Evolutionary conservation across 2,797 vertebrate genomes (phyloP).

Genomic region (Peromyscus nudipes): DNA sequence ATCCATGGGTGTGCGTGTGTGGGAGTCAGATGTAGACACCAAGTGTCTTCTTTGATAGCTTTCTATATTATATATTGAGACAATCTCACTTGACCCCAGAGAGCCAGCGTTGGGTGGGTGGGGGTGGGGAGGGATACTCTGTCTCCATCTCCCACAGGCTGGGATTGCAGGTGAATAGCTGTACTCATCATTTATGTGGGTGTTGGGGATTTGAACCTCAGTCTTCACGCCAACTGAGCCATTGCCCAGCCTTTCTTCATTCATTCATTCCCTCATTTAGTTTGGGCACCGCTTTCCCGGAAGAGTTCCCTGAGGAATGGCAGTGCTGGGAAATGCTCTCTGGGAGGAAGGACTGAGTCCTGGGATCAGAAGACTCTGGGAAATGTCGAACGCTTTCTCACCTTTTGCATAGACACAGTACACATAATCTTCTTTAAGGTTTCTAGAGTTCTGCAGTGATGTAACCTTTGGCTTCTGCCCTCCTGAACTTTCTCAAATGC

Average conservation of each 20-base stretch:
- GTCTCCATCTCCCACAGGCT: not conserved
- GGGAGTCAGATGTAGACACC: not conserved
- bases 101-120: not conserved
- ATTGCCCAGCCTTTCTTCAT: not conserved
- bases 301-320: not conserved
- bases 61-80: not conserved
- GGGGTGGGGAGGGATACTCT: not conserved
- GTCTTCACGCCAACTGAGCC: not conserved
- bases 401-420: not conserved
- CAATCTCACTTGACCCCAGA: not conserved
- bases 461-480: not conserved
- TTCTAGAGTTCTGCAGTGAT: not conserved
- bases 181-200: not conserved
- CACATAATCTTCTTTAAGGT: not conserved
- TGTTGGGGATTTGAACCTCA: not conserved
- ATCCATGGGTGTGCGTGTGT: not conserved
- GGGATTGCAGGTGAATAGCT: not conserved
- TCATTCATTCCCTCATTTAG: not conserved
- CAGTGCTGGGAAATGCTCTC: not conserved
- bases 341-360: not conserved
- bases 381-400: not conserved
- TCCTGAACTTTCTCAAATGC: not conserved
- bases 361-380: not conserved
- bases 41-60: not conserved
- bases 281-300: not conserved